A percentile compares a stretch with the other conserved stretches of the same genome.
Conservation (phyloP, 2,113 vertebrate genomes). For the Neotoma lepida region DNA sequence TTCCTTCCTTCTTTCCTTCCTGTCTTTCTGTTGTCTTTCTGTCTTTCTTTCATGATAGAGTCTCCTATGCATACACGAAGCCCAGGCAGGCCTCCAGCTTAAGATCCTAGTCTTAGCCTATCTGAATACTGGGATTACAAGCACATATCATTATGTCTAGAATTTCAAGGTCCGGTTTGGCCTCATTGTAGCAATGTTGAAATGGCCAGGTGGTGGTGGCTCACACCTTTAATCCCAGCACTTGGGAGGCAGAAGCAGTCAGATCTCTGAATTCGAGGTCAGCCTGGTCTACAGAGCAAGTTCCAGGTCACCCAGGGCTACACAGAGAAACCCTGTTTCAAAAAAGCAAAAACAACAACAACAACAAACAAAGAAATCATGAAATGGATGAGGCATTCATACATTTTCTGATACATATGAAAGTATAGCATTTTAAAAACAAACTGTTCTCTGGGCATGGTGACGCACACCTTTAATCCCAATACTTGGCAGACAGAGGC, state of each 20-base stretch:
- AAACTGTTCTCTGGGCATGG: too few relatives aligned
- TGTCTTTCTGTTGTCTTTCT: too few relatives aligned
- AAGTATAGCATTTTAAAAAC: background rate
- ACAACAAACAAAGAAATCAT: background rate
- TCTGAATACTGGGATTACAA: background rate
- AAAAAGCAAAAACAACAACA: too few relatives aligned
- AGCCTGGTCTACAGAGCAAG: background rate
- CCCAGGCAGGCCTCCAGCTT: background rate
- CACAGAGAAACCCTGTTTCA: too few relatives aligned
- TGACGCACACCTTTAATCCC: background rate
- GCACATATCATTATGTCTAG: background rate
- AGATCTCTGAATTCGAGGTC: background rate
- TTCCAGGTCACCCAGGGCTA: too few relatives aligned
- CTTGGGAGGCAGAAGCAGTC: background rate
- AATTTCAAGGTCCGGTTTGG: background rate
- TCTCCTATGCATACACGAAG: background rate
- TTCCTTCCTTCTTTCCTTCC: too few relatives aligned
- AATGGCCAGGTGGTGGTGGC: background rate
- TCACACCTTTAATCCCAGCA: background rate
- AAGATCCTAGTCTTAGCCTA: background rate
- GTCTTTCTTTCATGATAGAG: background rate
- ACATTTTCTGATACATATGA: background rate
- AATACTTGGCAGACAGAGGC: background rate
- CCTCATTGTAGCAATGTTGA: conserved; percentile 1
- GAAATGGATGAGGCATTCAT: background rate